Percentiles rank a stretch among this genome's conserved stretches.
phyloP scores from a whole-genome alignment of 1,140 invertebrate species.

The Venturia canescens region DNA sequence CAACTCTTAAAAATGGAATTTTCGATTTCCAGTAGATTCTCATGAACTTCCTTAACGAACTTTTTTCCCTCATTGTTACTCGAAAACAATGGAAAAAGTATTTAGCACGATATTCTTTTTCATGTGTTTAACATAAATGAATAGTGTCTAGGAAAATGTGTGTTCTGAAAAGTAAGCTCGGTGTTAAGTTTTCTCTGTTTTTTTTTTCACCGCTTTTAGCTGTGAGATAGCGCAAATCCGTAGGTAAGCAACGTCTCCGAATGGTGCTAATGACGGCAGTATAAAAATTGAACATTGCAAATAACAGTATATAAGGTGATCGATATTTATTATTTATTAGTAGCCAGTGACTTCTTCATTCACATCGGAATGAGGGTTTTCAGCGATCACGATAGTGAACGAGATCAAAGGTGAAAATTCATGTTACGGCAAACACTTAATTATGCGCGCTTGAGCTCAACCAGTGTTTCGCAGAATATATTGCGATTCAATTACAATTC shows the following conservation, averaged over 20 bases:
- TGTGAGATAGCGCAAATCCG: too few relatives aligned
- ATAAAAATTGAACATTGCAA: neutral
- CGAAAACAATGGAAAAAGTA: too few relatives aligned
- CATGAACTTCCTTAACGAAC: too few relatives aligned
- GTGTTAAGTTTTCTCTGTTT: too few relatives aligned
- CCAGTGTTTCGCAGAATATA: neutral
- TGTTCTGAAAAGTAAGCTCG: too few relatives aligned
- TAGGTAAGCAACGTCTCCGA: neutral
- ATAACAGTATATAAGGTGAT: neutral
- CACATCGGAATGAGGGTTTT: neutral
- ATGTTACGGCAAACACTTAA: conserved; percentile 41
- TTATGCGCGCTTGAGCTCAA: neutral
- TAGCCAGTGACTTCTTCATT: neutral
- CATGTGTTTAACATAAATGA: too few relatives aligned
- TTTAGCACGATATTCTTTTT: too few relatives aligned
- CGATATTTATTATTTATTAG: neutral
- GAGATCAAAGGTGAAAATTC: conserved; percentile 38
- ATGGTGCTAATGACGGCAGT: neutral
- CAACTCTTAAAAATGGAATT: too few relatives aligned
- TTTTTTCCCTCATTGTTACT: too few relatives aligned
- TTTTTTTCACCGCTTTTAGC: too few relatives aligned
- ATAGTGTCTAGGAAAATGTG: too few relatives aligned
- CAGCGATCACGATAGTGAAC: neutral
- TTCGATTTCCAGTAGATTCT: too few relatives aligned
- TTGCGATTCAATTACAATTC: neutral